Evolutionary conservation across 2,113 vertebrate species (phyloP).

Genomic region (Dromas ardeola): DNA sequence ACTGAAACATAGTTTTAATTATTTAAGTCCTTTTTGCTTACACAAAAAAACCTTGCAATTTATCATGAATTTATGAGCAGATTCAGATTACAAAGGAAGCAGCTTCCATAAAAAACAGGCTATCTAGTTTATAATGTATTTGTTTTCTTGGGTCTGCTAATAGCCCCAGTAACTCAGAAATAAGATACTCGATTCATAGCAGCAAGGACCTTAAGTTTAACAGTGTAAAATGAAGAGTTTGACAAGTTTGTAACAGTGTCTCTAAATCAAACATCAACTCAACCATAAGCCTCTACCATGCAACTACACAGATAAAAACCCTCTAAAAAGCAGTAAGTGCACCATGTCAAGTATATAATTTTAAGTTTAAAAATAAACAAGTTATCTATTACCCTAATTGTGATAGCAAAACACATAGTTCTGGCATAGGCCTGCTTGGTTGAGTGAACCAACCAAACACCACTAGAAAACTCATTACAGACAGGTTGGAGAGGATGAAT

Average conservation of each 20-base stretch:
- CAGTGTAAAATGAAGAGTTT: not conserved
- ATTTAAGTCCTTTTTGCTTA: not conserved
- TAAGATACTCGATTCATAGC: not conserved
- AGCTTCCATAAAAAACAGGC: not conserved
- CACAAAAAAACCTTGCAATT: not conserved
- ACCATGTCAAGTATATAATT: not conserved
- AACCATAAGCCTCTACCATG: not conserved
- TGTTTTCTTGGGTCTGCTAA: not conserved
- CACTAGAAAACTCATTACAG: not conserved
- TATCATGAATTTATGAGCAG: not conserved
- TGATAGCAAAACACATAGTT: not conserved
- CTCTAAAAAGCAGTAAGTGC: not conserved
- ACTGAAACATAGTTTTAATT: not conserved
- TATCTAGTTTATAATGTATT: not conserved
- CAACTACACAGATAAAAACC: not conserved
- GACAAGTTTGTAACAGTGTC: not conserved
- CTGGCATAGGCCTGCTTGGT: not conserved
- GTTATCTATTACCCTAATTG: not conserved
- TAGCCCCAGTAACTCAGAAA: not conserved
- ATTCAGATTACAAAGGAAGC: not conserved
- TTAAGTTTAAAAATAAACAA: not conserved
- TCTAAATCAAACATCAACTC: not conserved
- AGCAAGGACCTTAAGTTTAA: not conserved
- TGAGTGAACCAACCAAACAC: not conserved
- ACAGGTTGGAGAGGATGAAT: not conserved